Percentiles rank a stretch among this genome's conserved stretches.
Evolutionary conservation across 2,888 invertebrate species (phyloP).

Genomic region (Pinctada fucata): DNA sequence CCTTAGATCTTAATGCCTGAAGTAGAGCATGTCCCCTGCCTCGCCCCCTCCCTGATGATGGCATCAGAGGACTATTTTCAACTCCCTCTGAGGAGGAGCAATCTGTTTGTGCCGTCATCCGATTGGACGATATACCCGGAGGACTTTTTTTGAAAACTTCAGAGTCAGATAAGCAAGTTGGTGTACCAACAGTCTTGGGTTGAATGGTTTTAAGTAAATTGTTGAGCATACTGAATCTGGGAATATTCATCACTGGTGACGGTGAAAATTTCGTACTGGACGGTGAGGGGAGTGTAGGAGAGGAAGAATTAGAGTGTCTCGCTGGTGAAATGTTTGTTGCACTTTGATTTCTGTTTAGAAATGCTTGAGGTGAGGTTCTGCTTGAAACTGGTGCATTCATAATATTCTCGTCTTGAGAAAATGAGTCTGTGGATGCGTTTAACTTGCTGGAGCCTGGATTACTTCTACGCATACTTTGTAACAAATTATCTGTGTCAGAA

Average conservation of each 20-base stretch:
- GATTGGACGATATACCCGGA: not conserved
- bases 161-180: slow-evolving; percentile 22
- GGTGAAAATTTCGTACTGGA: too few species aligned
- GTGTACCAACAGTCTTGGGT: not conserved
- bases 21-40: not conserved
- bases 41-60: not conserved
- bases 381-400: too few species aligned
- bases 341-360: too few species aligned
- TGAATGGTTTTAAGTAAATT: not conserved
- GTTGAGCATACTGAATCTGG: slow-evolving; percentile 1
- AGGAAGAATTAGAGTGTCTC: too few species aligned
- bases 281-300: too few species aligned
- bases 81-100: slow-evolving; percentile 15
- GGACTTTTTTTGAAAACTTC: slow-evolving; percentile 18
- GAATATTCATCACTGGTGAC: not conserved
- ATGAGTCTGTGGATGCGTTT: too few species aligned
- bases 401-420: too few species aligned
- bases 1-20: not conserved
- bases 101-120: slow-evolving; percentile 9
- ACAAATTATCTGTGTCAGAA: too few species aligned
- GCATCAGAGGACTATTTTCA: not conserved
- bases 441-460: too few species aligned
- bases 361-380: too few species aligned
- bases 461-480: too few species aligned
- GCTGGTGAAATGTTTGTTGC: too few species aligned